Conservation (phyloP, 2,888 invertebrate genomes). For the Cecidostiba fungosa region DNA sequence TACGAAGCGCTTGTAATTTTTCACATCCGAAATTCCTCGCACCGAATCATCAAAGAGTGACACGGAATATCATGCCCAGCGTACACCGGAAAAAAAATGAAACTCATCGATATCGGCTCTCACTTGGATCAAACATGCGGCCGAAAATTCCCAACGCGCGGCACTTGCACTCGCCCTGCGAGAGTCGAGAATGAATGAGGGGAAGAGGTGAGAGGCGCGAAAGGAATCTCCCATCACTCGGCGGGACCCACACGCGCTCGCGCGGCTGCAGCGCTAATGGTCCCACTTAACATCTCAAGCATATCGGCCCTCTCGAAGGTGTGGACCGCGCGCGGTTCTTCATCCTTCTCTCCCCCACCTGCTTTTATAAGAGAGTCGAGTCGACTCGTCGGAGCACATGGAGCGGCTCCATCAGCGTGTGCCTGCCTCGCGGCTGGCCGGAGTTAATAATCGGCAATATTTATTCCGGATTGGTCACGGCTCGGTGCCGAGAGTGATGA, state of each 20-base stretch:
- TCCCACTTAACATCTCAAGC: slow-evolving; percentile 80
- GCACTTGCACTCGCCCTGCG: slow-evolving; percentile 22
- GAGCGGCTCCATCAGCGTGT: slow-evolving; percentile 66
- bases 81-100: slow-evolving; percentile 47
- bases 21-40: slow-evolving; percentile 37
- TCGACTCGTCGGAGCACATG: slow-evolving; percentile 56
- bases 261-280: slow-evolving; percentile 74
- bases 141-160: slow-evolving; percentile 37
- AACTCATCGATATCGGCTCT: slow-evolving; percentile 59
- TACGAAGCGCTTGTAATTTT: slow-evolving; percentile 29
- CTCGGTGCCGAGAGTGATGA: slow-evolving; percentile 76
- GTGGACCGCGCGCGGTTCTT: slow-evolving; percentile 46
- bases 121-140: slow-evolving; percentile 27
- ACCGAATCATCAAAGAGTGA: slow-evolving; percentile 40
- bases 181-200: slow-evolving; percentile 18
- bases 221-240: slow-evolving; percentile 71
- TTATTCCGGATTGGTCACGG: slow-evolving; percentile 79
- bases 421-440: slow-evolving; percentile 62
- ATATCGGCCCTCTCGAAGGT: slow-evolving; percentile 50
- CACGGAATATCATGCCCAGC: slow-evolving; percentile 29
- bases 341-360: slow-evolving; percentile 5
- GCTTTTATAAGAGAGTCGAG: slow-evolving; percentile 26
- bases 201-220: slow-evolving; percentile 55
- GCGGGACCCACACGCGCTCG: slow-evolving; percentile 49
- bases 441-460: slow-evolving; percentile 79